Base-by-base conservation (phyloP, 1,140 invertebrate species). In the Nasonia vitripennis region DNA sequence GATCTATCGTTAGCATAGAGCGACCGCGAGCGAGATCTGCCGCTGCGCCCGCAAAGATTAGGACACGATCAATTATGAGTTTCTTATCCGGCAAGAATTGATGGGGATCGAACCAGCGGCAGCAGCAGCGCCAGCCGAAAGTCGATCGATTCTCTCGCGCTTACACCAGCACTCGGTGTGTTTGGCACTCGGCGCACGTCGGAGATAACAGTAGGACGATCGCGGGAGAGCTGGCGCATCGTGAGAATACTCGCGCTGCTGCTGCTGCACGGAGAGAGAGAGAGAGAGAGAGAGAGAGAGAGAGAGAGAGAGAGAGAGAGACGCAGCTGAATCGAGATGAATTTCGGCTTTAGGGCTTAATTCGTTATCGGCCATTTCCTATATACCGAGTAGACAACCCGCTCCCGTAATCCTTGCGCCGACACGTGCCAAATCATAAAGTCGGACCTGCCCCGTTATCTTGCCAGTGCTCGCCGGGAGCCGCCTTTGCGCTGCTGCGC, bases 281-380 rank as follows among this genome's bases (percentile, higher is more conserved):
- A 37, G 34, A 37, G 34, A 37, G 34, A 37, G 14, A 23, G 17
- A 37, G 34, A n/a, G 23, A 37, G 34, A 37, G 34, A 37, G 34
- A 37, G 14, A 23, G 17, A 37, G 34, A n/a, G 23, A n/a, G 9
- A 37, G 34, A 62, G 55, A 55, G 51, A 55, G 51, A 20, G 12
- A 20, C 45, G 41, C 78, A 31, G 79, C 70, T 23, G 74, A 79
- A 90, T 90, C 90, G 84, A 89, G 90, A 90, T 91, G 90, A 90
- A 91, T 91, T 91, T 89, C 79, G 87, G 88, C 89, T 90, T 87
- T 89, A 87, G 86, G 87, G 87, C 88, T 89, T 89, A 88, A 87
- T 81, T 87, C 88, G 87, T 89, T 91, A 91, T 91, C 90, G 89
- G 85, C 83, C 87, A 89, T 90, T 89, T 88, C 88, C 89, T 88